Evolutionary conservation across 2,797 vertebrate genomes (phyloP).

Genomic region (Bovichtus variegatus): DNA sequence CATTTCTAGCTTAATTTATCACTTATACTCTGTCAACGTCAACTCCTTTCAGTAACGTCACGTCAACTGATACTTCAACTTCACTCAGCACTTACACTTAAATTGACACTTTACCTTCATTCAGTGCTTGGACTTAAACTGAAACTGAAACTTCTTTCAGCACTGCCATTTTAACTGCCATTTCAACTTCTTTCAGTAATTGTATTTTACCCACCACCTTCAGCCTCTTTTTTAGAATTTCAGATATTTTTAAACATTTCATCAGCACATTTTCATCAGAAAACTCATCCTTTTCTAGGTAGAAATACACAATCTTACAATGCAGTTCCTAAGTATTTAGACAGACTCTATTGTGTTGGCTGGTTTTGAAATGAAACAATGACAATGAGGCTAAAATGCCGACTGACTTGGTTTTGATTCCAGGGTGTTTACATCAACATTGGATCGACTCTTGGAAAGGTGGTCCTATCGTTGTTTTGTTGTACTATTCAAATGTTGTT

Average conservation of each 20-base stretch:
- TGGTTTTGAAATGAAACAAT: conserved; percentile 1
- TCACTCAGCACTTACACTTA: not conserved
- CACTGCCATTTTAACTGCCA: not conserved
- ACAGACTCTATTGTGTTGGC: not conserved
- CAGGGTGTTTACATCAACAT: not conserved
- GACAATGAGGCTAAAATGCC: not conserved
- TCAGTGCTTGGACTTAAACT: not conserved
- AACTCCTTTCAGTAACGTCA: not conserved
- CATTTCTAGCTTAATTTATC: not conserved
- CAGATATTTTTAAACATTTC: not conserved
- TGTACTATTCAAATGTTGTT: not conserved
- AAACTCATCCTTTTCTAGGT: not conserved
- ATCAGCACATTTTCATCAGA: not conserved
- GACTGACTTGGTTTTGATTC: not conserved
- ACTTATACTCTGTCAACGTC: not conserved
- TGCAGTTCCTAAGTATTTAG: not conserved
- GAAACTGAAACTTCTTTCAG: not conserved
- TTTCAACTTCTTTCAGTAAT: not conserved
- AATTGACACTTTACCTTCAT: not conserved
- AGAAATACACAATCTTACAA: not conserved
- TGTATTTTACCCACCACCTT: not conserved
- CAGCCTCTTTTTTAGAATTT: not conserved
- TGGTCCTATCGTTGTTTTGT: not conserved
- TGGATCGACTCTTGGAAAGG: not conserved
- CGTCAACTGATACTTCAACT: not conserved